Conservation (phyloP, 2,888 invertebrate species). For the Bruchidius siliquastri region DNA sequence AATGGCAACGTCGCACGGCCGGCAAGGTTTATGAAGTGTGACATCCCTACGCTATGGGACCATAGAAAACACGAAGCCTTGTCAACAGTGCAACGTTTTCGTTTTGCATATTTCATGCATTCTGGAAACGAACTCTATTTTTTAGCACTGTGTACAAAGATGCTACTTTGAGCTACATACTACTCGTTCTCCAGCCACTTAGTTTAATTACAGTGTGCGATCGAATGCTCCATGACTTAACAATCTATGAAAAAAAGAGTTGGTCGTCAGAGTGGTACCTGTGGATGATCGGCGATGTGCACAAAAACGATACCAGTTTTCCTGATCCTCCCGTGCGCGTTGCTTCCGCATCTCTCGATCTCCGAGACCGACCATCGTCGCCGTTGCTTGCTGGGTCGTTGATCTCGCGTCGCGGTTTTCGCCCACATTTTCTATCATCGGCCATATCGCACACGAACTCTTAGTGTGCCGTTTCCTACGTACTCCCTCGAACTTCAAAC, state of each 20-base stretch:
- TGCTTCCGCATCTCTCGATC: neutral
- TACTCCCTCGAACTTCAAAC: neutral
- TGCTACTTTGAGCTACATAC: neutral
- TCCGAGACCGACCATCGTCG: neutral
- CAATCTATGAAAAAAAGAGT: neutral
- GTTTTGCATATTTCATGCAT: too few relatives aligned
- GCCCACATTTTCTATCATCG: neutral
- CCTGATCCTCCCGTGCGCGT: neutral
- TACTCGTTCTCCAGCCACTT: neutral
- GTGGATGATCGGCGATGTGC: neutral
- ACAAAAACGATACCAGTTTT: neutral
- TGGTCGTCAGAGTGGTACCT: neutral
- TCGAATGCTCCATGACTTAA: neutral
- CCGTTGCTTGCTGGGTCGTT: neutral
- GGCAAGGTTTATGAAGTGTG: too few relatives aligned
- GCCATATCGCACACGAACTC: neutral
- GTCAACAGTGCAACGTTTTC: too few relatives aligned
- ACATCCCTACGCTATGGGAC: too few relatives aligned
- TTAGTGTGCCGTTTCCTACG: neutral
- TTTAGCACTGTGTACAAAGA: neutral
- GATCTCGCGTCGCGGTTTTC: neutral
- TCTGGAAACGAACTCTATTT: too few relatives aligned
- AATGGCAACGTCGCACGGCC: too few relatives aligned
- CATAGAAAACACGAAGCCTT: too few relatives aligned
- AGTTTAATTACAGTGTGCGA: neutral